Conservation (phyloP, 2,113 vertebrate genomes). For the Pelusios castaneus region DNA sequence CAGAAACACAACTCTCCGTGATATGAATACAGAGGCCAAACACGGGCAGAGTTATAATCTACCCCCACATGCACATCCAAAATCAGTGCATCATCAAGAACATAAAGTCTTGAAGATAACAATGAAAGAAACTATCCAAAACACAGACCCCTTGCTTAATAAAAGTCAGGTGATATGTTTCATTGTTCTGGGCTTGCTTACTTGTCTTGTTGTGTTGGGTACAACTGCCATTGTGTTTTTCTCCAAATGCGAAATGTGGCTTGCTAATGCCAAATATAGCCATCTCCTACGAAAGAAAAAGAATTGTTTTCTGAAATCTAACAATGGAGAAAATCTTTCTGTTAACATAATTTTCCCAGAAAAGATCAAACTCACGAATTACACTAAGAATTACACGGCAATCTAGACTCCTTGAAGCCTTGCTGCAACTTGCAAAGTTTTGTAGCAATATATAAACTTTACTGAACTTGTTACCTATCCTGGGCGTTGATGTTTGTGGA, state of each 20-base stretch:
- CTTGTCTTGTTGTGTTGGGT: slow-evolving; percentile 90
- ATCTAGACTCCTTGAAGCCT: slow-evolving; percentile 73
- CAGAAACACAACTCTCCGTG: slow-evolving; percentile 65
- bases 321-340: slow-evolving; percentile 81
- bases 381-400: slow-evolving; percentile 84
- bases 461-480: slow-evolving; percentile 4
- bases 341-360: slow-evolving; percentile 94
- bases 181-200: slow-evolving; percentile 90
- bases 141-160: slow-evolving; percentile 80
- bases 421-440: slow-evolving; percentile 27
- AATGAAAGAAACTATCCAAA: slow-evolving; percentile 87
- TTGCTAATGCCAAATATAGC: slow-evolving; percentile 88
- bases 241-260: slow-evolving; percentile 91
- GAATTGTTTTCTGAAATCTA: slow-evolving; percentile 83
- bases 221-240: slow-evolving; percentile 91
- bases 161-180: slow-evolving; percentile 94
- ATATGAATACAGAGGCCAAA: slow-evolving; percentile 42
- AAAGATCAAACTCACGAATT: slow-evolving; percentile 88
- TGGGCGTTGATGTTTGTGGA: slow-evolving; percentile 40
- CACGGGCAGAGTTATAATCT: slow-evolving; percentile 77
- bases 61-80: slow-evolving; percentile 82
- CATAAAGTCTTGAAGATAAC: slow-evolving; percentile 90
- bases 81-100: slow-evolving; percentile 78
- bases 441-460: slow-evolving; percentile 28
- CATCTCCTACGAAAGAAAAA: slow-evolving; percentile 88